Base-by-base conservation (phyloP, 2,797 vertebrate species). In the Sebastes dallii region DNA sequence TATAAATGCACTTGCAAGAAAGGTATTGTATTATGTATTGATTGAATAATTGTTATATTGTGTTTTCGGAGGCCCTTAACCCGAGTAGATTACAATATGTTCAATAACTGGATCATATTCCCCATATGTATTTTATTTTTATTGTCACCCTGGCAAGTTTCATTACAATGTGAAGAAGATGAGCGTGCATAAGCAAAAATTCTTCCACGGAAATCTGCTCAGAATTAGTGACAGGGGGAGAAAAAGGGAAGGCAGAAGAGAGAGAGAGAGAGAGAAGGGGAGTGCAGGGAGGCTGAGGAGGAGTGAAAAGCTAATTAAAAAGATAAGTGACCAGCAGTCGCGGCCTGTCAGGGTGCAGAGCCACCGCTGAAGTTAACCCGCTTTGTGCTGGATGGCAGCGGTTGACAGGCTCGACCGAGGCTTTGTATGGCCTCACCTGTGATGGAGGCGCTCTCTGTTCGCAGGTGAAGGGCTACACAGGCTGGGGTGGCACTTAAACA, bases 241-340 rank as follows among this genome's bases (percentile, higher is more conserved):
- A 82, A 72, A 81, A 77, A 84, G 88, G 70, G 74, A 74, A 77
- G 70, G 67, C 42, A 62, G 67, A 42, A 42, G 39, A 42, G 39
- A 42, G 39, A 42, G 39, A 42, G 39, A 42, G 39, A 54, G 65
- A 22, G 72, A 52, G 86, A 64, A 39, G 34, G 64, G 64, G 58
- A 25, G 78, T 3, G 69, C 22, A 36, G 22, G 69, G 79, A 80
- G 72, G 65, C 70, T 59, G 84, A 78, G 83, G 86, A 81, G 84
- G 84, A 91, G 92, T 89, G 94, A 92, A 90, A 92, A 94, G 92
- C 91, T 93, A 94, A 94, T 94, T 94, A 94, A 94, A 93, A 91
- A 94, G 92, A 93, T 94, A 94, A 94, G 94, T 94, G 93, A 94
- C 92, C 90, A 86, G 90, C 86, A 89, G 91, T 86, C 80, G 79